These are phyloP conservation scores for human DNA, from an alignment of 2,113 vertebrate genomes.

Conservation along the genomic window GRCh38 chr9:12679501-12680000, in stretches of 20 bases:
- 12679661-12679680: neutral
- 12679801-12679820: neutral
- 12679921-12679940: neutral
- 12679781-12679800: neutral
- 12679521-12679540: neutral
- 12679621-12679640: neutral
- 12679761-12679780: neutral
- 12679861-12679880: neutral
- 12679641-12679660: neutral
- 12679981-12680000: neutral
- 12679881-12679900: neutral
- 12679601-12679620: neutral
- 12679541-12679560: neutral
- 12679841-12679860: neutral
- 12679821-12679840: rapidly evolving
- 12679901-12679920: neutral
- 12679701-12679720: neutral
- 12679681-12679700: neutral
- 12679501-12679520: neutral
- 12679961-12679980: neutral
- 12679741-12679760: neutral
- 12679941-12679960: neutral
- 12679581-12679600: neutral
- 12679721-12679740: neutral
- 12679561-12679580: neutral